Evolutionary conservation across 2,888 invertebrate genomes (phyloP).

Genomic region (Glaucopsyche alexis): DNA sequence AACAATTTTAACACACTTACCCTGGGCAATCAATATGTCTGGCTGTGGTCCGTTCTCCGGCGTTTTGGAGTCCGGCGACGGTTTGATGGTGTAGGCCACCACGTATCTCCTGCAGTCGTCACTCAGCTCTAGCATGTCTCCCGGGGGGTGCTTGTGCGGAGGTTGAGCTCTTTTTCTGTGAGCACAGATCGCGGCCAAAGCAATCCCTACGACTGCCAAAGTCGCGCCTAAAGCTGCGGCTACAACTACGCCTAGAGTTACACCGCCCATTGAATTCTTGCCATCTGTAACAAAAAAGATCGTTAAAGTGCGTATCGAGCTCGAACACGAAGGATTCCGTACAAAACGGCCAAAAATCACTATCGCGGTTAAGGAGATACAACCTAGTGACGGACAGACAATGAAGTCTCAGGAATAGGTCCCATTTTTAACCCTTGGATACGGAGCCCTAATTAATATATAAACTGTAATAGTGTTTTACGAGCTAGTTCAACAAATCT

Average conservation of each 20-base stretch:
- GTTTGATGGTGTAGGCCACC: constrained; percentile 91
- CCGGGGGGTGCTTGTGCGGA: constrained; percentile 68
- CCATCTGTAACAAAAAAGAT: constrained; percentile 77
- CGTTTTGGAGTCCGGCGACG: constrained; percentile 78
- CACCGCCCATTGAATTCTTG: constrained; percentile 83
- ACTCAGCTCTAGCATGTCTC: constrained; percentile 82
- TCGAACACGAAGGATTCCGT: no score
- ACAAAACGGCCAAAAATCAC: no score
- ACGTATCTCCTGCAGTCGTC: constrained; percentile 91
- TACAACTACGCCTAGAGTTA: constrained; percentile 84
- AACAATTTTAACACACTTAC: constrained; percentile 49
- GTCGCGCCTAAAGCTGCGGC: constrained; percentile 63
- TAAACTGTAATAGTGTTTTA: no score
- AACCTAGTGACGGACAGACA: no score
- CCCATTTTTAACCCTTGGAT: no score
- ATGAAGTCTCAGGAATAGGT: no score
- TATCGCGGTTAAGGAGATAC: no score
- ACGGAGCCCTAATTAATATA: no score
- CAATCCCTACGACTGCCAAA: constrained; percentile 61
- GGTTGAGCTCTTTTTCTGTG: constrained; percentile 59
- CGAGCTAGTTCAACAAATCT: background rate
- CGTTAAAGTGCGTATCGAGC: background rate
- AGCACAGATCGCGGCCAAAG: constrained; percentile 60
- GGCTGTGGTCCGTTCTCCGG: constrained; percentile 82
- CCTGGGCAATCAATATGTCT: constrained; percentile 89